phyloP scores from a whole-genome alignment of 30 jellyfish, hydroid and myxozoan species.

The Phacellophora camtschatica region DNA sequence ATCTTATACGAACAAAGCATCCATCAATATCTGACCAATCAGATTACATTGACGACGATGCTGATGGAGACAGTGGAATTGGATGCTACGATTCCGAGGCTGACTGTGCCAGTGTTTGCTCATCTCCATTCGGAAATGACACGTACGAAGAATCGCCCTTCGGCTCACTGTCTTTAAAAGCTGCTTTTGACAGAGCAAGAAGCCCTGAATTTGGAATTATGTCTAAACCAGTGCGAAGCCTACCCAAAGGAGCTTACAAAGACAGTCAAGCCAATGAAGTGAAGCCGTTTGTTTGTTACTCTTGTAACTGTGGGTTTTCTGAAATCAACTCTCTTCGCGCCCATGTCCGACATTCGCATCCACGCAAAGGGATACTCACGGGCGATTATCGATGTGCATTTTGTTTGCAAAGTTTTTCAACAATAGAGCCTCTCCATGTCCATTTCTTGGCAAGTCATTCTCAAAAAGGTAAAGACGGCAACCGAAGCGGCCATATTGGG shows the following conservation, averaged over 20 bases:
- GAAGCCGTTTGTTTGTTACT: conserved; percentile 85
- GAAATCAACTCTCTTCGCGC: conserved; percentile 84
- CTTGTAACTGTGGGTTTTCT: conserved; percentile 92
- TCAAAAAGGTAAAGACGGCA: neutral
- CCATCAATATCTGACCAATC: conserved; percentile 46
- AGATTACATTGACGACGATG: conserved; percentile 63
- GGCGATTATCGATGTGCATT: conserved; percentile 80
- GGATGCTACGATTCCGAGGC: conserved; percentile 79
- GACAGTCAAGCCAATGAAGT: conserved; percentile 25
- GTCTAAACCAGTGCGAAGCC: neutral
- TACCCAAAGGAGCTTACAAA: conserved; percentile 2
- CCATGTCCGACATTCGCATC: conserved; percentile 97
- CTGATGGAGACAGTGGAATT: conserved; percentile 84
- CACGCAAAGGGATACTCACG: conserved; percentile 69
- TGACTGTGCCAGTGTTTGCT: conserved; percentile 53
- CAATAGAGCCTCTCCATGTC: conserved; percentile 51
- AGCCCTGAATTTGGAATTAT: conserved; percentile 49
- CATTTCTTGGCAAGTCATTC: conserved; percentile 34
- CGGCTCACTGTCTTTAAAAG: neutral
- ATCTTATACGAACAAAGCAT: neutral
- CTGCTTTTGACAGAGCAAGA: neutral
- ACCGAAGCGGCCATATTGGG: neutral
- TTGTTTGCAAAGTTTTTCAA: conserved; percentile 54
- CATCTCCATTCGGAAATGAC: conserved; percentile 57
- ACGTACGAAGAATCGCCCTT: conserved; percentile 35